A percentile compares a stretch with the other conserved stretches of the same genome.
Conservation (phyloP, 2,888 invertebrate genomes). For the Xylophagus ater region DNA sequence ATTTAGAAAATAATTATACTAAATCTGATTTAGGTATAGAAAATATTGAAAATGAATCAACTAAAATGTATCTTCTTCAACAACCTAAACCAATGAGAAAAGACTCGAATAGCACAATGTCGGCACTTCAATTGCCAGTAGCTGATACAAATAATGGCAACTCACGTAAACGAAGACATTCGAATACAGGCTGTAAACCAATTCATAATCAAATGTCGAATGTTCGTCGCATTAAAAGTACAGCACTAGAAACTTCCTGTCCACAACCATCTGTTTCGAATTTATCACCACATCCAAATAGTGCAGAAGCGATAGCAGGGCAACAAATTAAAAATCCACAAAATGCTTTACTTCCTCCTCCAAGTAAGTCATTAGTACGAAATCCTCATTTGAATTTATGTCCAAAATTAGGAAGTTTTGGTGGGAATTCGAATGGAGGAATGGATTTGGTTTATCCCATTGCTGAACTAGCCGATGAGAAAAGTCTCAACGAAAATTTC, state of each 20-base stretch:
- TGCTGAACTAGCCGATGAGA: slow-evolving; percentile 73
- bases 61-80: slow-evolving; percentile 17
- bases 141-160: slow-evolving; percentile 15
- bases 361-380: slow-evolving; percentile 55
- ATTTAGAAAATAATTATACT: slow-evolving; percentile 36
- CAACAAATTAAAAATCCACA: slow-evolving; percentile 56
- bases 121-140: slow-evolving; percentile 47
- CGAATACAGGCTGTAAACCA: slow-evolving; percentile 38
- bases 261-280: slow-evolving; percentile 57
- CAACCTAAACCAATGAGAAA: slow-evolving; percentile 43
- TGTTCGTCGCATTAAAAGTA: slow-evolving; percentile 57
- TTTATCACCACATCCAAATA: slow-evolving; percentile 69
- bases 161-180: slow-evolving; percentile 34
- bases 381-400: slow-evolving; percentile 61
- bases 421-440: slow-evolving; percentile 17
- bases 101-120: slow-evolving; percentile 52
- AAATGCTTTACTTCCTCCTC: slow-evolving; percentile 52
- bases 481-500: slow-evolving; percentile 32
- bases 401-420: slow-evolving; percentile 40
- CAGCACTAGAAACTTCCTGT: slow-evolving; percentile 59
- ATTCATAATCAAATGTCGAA: slow-evolving; percentile 32
- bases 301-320: slow-evolving; percentile 61
- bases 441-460: slow-evolving; percentile 68
- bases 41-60: slow-evolving; percentile 23
- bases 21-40: slow-evolving; percentile 39